Percentiles rank a stretch among this genome's conserved stretches.
phyloP scores from a whole-genome alignment of 2,888 invertebrate species.

The Xanthia togata region DNA sequence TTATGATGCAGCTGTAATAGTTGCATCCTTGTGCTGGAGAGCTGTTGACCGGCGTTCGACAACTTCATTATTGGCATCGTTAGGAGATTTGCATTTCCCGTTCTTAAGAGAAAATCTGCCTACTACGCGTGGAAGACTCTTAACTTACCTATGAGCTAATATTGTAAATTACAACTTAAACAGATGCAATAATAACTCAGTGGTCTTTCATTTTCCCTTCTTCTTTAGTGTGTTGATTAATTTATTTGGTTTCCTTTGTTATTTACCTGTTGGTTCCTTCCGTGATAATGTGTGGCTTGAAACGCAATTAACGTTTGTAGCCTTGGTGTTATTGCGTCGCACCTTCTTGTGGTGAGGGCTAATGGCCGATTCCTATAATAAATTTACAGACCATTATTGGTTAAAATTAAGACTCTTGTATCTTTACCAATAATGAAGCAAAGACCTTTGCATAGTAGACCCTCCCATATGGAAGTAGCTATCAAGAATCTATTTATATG shows the following conservation, averaged over 20 bases:
- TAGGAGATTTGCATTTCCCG: constrained; percentile 49
- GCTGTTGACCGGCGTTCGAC: constrained; percentile 35
- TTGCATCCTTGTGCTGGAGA: constrained; percentile 31
- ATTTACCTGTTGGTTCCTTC: constrained; percentile 14
- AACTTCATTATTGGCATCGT: constrained; percentile 52
- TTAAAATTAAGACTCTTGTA: too few species aligned
- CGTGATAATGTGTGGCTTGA: neutral
- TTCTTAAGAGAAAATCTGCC: constrained; percentile 35
- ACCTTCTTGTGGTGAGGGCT: neutral
- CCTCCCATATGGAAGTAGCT: too few species aligned
- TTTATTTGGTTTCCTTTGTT: constrained; percentile 29
- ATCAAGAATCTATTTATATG: too few species aligned
- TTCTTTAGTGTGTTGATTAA: constrained; percentile 26
- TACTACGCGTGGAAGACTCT: constrained; percentile 5
- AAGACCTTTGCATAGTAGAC: too few species aligned
- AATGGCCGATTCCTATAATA: too few species aligned
- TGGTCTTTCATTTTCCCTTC: constrained; percentile 10
- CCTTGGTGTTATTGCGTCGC: neutral
- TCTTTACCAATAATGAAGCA: too few species aligned
- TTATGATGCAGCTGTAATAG: constrained; percentile 29
- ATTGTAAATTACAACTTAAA: constrained; percentile 4
- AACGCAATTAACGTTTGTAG: neutral
- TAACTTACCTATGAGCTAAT: neutral
- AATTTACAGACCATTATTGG: too few species aligned
- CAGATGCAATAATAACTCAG: constrained; percentile 23